These are phyloP conservation scores for Pluvialis apricaria DNA, from an alignment of 2,113 vertebrate species.

Conservation along the genomic window DNA sequence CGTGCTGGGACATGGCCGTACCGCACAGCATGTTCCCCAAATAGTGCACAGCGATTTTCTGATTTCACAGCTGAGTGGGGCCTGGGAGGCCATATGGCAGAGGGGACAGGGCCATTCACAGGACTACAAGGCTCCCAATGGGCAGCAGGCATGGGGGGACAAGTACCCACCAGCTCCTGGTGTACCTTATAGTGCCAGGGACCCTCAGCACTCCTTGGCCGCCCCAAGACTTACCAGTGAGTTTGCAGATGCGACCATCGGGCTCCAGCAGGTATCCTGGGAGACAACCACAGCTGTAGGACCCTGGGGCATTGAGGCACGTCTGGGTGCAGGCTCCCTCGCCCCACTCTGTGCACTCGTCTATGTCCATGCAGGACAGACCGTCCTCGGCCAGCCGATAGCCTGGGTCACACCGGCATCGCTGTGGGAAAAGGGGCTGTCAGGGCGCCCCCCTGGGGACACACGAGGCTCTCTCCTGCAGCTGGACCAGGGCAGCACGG, in stretches of 20 bases:
- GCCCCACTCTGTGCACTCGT: conserved; percentile 74
- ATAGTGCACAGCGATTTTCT: not conserved
- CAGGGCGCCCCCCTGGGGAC: not conserved
- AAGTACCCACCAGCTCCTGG: not conserved
- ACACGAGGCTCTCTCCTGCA: not conserved
- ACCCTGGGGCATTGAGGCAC: conserved; percentile 79
- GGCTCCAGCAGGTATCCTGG: conserved; percentile 83
- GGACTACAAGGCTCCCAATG: not conserved
- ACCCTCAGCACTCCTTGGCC: accelerated
- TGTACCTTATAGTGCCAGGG: not conserved
- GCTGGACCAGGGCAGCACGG: not conserved
- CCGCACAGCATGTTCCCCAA: not conserved
- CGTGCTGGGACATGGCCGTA: not conserved
- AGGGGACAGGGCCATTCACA: not conserved
- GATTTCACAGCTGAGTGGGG: not conserved
- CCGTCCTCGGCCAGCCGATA: conserved; percentile 66
- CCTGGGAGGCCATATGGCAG: not conserved
- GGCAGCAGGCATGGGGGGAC: not conserved
- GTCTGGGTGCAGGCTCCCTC: conserved; percentile 77
- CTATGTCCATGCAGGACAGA: conserved; percentile 75
- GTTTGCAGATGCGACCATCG: conserved; percentile 81
- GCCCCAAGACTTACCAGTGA: conserved; percentile 69
- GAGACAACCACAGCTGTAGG: conserved; percentile 81
- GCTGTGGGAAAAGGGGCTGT: conserved; percentile 59
- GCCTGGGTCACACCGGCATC: conserved; percentile 80